Evolutionary conservation across 2,113 vertebrate genomes (phyloP), one percentile per base, ranked within the genome.

Genomic region (Pseudopodoces humilis): DNA sequence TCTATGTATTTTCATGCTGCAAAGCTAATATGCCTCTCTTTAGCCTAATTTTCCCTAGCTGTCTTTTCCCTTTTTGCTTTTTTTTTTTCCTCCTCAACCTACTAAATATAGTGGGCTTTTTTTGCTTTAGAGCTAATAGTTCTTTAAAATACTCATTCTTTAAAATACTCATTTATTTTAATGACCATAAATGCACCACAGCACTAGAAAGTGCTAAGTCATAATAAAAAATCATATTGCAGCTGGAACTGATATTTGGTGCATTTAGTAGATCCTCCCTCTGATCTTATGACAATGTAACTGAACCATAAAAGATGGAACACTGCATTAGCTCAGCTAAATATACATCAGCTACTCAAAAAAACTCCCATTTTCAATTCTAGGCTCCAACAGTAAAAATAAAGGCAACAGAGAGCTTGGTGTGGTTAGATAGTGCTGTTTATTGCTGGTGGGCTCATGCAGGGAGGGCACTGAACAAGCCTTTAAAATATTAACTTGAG

Each of bases 261-360:
- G 75, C 37, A 65, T 89, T 95, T 94, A 96, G 96, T 95, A 83
- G 75, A 78, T 88, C 39, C 71, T 92, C 96, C 71, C 88, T 88
- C 46, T 67, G 68, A 52, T 74, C 71, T 85, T 85, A 60, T 16
- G 53, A 69, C 94, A 90, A 83, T 6, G 41, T 46, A 94, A 86
- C 24, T 89, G 86, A 94, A 88, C 68, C 70, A 35, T 81, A 65
- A 88, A 89, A 68, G 50, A 79, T 76, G 44, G 35, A 81, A 23
- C 27, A 44, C 33, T 76, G 33, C 28, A 8, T 49, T 65, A 75
- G 68, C 56, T 85, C 47, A 56, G 52, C 65, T 69, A 79, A 89
- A 77, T 44, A 3, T 62, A 13, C 59, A 76, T 74, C 71, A 69
- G 31, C 86, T 94, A 62, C 50, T 92, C 47, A 77, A 39, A 39